These are phyloP conservation scores for Cossypha dichroa DNA, from an alignment of 2,797 vertebrate species.

Conservation along the genomic window DNA sequence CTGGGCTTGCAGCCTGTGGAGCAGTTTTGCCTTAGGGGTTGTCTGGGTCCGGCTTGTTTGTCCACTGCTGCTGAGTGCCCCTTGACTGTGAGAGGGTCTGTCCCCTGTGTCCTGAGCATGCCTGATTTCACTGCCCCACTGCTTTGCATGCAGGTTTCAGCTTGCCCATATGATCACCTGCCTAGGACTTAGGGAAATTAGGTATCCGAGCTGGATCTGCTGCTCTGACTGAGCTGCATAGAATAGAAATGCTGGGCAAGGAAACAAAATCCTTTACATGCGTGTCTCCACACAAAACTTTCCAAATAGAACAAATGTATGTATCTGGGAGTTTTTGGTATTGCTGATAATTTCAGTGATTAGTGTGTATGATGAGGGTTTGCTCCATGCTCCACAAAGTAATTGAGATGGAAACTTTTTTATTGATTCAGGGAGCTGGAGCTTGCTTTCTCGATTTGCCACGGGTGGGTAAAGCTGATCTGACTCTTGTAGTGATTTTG, in stretches of 20 bases:
- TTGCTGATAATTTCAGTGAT: neutral
- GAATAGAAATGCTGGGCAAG: neutral
- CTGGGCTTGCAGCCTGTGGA: accelerated
- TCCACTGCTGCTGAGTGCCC: neutral
- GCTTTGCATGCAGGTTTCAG: neutral
- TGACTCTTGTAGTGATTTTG: neutral
- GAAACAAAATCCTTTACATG: neutral
- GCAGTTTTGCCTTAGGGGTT: neutral
- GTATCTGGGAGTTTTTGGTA: neutral
- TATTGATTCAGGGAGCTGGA: neutral
- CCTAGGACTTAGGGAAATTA: neutral
- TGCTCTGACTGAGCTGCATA: neutral
- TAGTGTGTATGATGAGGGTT: neutral
- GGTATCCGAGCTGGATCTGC: neutral
- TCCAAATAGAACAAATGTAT: neutral
- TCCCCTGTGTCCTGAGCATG: accelerated
- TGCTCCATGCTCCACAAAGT: neutral
- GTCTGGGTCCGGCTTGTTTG: neutral
- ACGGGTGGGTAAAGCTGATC: neutral
- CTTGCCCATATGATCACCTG: accelerated
- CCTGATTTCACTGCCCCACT: neutral
- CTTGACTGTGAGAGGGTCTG: accelerated
- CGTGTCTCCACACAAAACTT: neutral
- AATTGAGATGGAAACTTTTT: neutral
- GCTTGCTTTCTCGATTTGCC: neutral